Conservation (phyloP, 2,797 vertebrate species). For the Aratinga solstitialis region DNA sequence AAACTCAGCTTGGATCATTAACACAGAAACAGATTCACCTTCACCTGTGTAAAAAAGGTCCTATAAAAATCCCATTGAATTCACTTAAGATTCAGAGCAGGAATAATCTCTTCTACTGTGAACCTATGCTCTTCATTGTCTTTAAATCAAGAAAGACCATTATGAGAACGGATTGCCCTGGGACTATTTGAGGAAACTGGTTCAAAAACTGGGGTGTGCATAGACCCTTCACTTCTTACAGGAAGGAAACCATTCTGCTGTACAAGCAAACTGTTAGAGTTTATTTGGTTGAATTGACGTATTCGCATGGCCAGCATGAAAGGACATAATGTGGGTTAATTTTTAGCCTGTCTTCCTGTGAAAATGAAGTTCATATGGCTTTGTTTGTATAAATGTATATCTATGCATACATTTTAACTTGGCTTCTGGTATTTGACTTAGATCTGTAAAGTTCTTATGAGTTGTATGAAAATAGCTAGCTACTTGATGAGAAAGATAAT, state of each 20-base stretch:
- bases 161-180: constrained; percentile 9
- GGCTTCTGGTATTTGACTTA: neutral
- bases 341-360: neutral
- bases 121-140: constrained; percentile 33
- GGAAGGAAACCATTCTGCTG: neutral
- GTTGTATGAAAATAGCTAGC: neutral
- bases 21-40: constrained; percentile 30
- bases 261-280: neutral
- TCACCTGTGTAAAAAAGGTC: neutral
- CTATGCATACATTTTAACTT: neutral
- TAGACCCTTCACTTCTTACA: neutral
- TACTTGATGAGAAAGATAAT: neutral
- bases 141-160: constrained; percentile 36
- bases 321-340: neutral
- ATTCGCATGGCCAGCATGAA: neutral
- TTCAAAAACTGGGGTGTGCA: neutral
- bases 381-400: neutral
- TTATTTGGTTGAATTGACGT: neutral
- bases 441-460: neutral
- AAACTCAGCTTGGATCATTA: constrained; percentile 49
- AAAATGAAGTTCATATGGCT: neutral
- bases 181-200: neutral
- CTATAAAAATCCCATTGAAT: constrained; percentile 38
- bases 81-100: constrained; percentile 12
- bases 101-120: neutral